A percentile compares a stretch with the other conserved stretches of the same genome.
These are phyloP conservation scores for Conus canariensis DNA, from an alignment of 2,888 invertebrate genomes.

Conservation along the genomic window DNA sequence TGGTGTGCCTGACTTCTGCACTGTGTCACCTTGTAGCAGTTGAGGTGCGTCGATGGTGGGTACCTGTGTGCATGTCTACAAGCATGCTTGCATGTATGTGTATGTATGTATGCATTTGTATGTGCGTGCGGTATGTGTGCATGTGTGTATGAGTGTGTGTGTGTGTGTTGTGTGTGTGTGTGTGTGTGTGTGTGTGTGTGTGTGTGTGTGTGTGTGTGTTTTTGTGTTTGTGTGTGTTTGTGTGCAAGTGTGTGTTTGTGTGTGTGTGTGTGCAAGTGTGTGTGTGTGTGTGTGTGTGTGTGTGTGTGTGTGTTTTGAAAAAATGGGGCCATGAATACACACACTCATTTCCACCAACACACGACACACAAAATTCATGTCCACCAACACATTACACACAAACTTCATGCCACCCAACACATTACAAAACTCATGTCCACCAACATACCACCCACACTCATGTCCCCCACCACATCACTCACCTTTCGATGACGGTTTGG, in stretches of 20 bases:
- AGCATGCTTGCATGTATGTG: neutral
- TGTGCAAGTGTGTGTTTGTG: neutral
- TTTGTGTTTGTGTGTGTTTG: neutral
- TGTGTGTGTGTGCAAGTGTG: too few species aligned
- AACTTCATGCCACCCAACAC: too few species aligned
- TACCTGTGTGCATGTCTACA: neutral
- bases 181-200: neutral
- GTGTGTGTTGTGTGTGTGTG: neutral
- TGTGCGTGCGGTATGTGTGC: neutral
- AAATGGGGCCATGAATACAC: too few species aligned
- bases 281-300: too few species aligned
- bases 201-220: too few species aligned
- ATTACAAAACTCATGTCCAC: too few species aligned
- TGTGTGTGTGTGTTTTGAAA: too few species aligned
- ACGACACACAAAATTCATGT: too few species aligned
- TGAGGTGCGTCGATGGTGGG: neutral
- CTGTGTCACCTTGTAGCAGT: neutral
- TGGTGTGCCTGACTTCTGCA: neutral
- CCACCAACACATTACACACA: too few species aligned
- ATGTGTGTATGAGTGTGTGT: neutral
- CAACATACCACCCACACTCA: too few species aligned
- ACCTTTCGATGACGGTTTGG: conserved; percentile 35
- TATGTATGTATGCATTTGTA: conserved; percentile 10
- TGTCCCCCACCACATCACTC: neutral
- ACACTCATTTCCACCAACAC: too few species aligned